These are phyloP conservation scores for Strigamia maritima DNA, from an alignment of 2,888 invertebrate species.

Conservation along the genomic window DNA sequence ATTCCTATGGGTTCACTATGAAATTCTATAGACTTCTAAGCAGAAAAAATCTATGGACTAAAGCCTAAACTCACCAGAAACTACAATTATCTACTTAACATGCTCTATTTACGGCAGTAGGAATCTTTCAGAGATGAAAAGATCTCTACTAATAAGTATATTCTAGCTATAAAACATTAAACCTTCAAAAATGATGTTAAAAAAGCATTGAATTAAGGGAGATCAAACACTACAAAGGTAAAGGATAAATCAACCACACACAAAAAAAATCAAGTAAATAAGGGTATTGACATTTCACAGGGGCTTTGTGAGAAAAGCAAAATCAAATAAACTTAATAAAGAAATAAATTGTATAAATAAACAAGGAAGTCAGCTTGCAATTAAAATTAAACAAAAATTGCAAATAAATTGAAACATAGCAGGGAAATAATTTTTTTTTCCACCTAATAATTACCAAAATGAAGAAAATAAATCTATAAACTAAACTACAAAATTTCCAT, in stretches of 20 bases:
- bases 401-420: not conserved
- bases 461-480: too few species aligned
- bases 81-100: not conserved
- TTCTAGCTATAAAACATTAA: conserved; percentile 38
- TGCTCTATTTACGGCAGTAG: not conserved
- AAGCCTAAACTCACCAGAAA: not conserved
- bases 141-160: conserved; percentile 43
- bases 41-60: not conserved
- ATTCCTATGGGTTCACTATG: not conserved
- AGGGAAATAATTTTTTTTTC: not conserved
- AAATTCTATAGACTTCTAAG: not conserved
- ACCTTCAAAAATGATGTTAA: conserved; percentile 48
- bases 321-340: not conserved
- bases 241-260: not conserved
- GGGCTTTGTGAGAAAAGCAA: not conserved
- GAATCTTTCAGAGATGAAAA: conserved; percentile 38
- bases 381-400: not conserved
- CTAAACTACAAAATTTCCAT: too few species aligned
- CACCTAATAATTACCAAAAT: not conserved
- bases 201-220: not conserved
- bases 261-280: not conserved
- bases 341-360: not conserved
- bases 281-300: not conserved
- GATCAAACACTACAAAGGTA: not conserved
- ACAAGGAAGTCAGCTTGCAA: not conserved